A percentile compares a stretch with the other conserved stretches of the same genome.
Conservation (phyloP, 2,888 invertebrate genomes). For the Atrina japonica region DNA sequence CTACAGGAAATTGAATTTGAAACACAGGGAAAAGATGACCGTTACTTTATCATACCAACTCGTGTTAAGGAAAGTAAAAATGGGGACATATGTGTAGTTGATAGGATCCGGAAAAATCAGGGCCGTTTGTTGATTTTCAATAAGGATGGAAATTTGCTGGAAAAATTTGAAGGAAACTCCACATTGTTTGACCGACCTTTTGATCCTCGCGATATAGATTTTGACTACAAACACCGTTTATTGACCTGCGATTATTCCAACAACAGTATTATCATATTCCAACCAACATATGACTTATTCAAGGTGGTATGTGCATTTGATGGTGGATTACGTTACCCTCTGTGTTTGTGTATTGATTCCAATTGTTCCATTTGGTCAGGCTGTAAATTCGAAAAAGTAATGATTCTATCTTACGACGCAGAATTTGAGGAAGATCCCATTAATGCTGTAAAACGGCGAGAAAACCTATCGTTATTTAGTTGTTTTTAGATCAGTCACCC, state of each 20-base stretch:
- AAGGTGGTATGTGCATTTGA: slow-evolving; percentile 13
- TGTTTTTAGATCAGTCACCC: too few species aligned
- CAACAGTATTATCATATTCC: slow-evolving; percentile 13
- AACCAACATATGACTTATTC: slow-evolving; percentile 5
- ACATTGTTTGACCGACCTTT: slow-evolving; percentile 12
- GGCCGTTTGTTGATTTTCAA: slow-evolving; percentile 17
- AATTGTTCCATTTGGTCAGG: slow-evolving; percentile 11
- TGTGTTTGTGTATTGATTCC: neutral
- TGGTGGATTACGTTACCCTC: slow-evolving; percentile 13
- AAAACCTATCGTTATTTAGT: too few species aligned
- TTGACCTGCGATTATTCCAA: slow-evolving; percentile 20
- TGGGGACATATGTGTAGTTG: slow-evolving; percentile 19
- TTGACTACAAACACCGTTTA: neutral
- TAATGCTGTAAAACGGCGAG: too few species aligned
- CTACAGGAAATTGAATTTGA: slow-evolving; percentile 17
- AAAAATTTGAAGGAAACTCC: slow-evolving; percentile 7
- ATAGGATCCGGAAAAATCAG: slow-evolving; percentile 4
- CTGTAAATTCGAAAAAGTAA: slow-evolving; percentile 22
- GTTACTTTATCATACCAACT: slow-evolving; percentile 18
- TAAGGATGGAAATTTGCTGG: neutral
- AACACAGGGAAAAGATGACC: slow-evolving; percentile 1
- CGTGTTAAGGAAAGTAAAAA: slow-evolving; percentile 6
- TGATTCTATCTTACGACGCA: slow-evolving; percentile 8
- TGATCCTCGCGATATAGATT: slow-evolving; percentile 17
- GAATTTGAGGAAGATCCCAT: slow-evolving; percentile 5